Base-by-base conservation (phyloP, 2,888 invertebrate genomes). In the Tetramorium bicarinatum region DNA sequence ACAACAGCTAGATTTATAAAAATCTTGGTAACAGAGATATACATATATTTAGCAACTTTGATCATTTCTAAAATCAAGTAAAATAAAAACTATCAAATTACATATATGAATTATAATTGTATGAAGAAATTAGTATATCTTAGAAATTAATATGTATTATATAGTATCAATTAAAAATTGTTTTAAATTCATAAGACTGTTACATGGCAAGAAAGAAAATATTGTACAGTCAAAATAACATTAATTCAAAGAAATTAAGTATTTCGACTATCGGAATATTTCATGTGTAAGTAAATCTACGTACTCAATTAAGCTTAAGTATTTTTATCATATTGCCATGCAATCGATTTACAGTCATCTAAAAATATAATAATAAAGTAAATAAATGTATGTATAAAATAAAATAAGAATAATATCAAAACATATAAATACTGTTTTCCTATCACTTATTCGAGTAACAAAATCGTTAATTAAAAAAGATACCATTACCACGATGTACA, bases 351-450 rank as follows among this genome's bases (percentile, higher is more conserved):
- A 21, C 2, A n/a, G n/a, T 77, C 44, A 25, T 25, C 13, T 62
- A 34, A 34, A 34, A 34, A 34, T 3, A 15, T 64, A 52, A 64
- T 38, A 64, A 66, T 66, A 66, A 76, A 18, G 41, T 76, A 77
- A 64, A 25, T 25, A 64, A 64, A 52, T 67, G 52, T 52, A 52
- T 67, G 52, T 34, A 11, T 47, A 15, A 9, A 44, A 11, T 67
- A n/a, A 77, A 41, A 47, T 77, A 77, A 54, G 13, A 77, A 41
- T 64, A 76, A 76, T 77, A 77, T 54, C 67, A 77, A 54, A 67
- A 41, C 29, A 34, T 67, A 44, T 29, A 77, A 67, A 77, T 77
- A 67, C 44, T 77, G 15, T 15, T 62, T 25, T 67, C 11, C 11
- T 44, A 34, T 25, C n/a, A 54, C n/a, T 77, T 77, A 67, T 15